Evolutionary conservation across 2,888 invertebrate genomes (phyloP).

Genomic region (Scaptodrosophila latifasciaeformis): DNA sequence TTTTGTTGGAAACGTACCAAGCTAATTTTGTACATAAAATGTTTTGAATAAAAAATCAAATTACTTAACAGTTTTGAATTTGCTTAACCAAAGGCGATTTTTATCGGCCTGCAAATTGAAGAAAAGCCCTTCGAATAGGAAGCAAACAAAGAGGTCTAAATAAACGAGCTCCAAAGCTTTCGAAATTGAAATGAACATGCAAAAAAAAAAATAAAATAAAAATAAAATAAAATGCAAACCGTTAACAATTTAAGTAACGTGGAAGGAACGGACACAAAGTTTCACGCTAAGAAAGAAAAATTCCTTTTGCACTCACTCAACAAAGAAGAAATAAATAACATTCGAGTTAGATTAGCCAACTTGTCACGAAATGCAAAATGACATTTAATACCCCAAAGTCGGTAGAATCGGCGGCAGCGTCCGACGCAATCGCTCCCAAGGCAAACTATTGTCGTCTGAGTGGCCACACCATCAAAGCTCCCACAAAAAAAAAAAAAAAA

Average conservation of each 20-base stretch:
- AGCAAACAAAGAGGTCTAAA: background rate
- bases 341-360: constrained; percentile 74
- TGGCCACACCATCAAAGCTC: constrained; percentile 8
- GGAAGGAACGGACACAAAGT: too few species aligned
- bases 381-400: constrained; percentile 69
- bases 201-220: constrained; percentile 1
- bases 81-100: constrained; percentile 64
- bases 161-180: too few species aligned
- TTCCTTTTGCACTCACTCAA: constrained; percentile 65
- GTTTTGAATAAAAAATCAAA: constrained; percentile 30
- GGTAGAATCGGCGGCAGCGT: too few species aligned
- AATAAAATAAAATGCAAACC: constrained; percentile 50
- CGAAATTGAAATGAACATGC: constrained; percentile 10
- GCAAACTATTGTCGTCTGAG: constrained; percentile 27
- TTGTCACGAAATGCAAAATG: constrained; percentile 74
- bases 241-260: constrained; percentile 40
- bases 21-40: too few species aligned
- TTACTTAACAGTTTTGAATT: constrained; percentile 61
- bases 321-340: constrained; percentile 72
- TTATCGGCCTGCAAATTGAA: constrained; percentile 60
- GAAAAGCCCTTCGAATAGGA: constrained; percentile 32
- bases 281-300: constrained; percentile 62
- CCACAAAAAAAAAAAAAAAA: too few species aligned
- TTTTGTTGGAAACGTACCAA: too few species aligned
- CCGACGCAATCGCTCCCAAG: constrained; percentile 32